phyloP scores from a whole-genome alignment of 2,888 invertebrate species.

The Trissoscelio sp. region DNA sequence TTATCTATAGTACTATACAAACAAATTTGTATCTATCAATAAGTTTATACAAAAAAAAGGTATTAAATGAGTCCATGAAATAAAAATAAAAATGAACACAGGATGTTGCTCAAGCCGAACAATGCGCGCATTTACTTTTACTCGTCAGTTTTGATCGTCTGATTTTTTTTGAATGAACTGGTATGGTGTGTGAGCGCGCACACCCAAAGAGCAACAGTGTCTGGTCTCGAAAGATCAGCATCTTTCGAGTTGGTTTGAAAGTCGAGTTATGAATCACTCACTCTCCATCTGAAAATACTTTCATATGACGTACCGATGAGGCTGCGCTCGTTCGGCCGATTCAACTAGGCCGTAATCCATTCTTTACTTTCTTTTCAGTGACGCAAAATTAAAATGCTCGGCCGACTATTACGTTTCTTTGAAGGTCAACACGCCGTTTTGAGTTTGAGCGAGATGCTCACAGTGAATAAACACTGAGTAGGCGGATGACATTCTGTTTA shows the following conservation, averaged over 20 bases:
- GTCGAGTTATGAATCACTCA: conserved; percentile 56
- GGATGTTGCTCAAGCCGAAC: neutral
- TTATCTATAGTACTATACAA: no score
- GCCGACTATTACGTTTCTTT: conserved; percentile 11
- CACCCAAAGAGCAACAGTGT: conserved; percentile 8
- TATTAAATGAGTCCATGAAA: neutral
- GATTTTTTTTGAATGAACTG: neutral
- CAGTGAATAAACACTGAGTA: neutral
- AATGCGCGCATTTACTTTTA: conserved; percentile 14
- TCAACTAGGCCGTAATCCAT: conserved; percentile 46
- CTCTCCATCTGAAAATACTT: conserved; percentile 60
- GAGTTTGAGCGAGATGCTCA: neutral
- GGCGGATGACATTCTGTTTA: neutral
- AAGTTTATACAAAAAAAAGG: neutral
- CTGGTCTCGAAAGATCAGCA: conserved; percentile 30
- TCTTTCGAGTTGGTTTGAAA: conserved; percentile 47
- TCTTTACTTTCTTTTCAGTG: conserved; percentile 36
- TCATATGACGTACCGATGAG: conserved; percentile 42
- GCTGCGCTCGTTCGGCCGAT: conserved; percentile 39
- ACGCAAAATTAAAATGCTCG: conserved; percentile 31
- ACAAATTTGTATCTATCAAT: neutral
- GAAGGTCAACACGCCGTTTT: conserved; percentile 22
- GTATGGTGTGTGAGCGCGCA: neutral
- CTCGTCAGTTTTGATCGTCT: neutral
- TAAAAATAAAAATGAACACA: conserved; percentile 8